phyloP scores from a whole-genome alignment of 2,797 vertebrate genomes.

The Phrynocephalus vlangalii region DNA sequence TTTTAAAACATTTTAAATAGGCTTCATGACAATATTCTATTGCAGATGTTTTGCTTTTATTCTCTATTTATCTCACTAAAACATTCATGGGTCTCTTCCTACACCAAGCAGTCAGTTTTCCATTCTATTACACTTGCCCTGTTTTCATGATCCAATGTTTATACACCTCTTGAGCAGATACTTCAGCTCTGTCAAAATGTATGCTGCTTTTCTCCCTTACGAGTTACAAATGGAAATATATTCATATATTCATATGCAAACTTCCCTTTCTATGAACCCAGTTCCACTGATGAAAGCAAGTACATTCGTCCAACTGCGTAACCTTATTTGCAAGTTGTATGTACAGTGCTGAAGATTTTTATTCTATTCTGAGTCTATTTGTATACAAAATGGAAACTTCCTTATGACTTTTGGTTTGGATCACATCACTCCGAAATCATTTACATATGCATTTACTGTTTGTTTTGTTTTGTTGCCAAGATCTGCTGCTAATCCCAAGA shows the following conservation, averaged over 20 bases:
- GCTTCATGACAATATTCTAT: slow-evolving; percentile 61
- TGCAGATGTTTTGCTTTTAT: slow-evolving; percentile 65
- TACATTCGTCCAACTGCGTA: slow-evolving; percentile 35
- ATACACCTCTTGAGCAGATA: slow-evolving; percentile 47
- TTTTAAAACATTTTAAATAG: slow-evolving; percentile 60
- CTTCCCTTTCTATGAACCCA: slow-evolving; percentile 57
- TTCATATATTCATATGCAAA: slow-evolving; percentile 37
- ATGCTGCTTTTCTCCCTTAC: slow-evolving; percentile 40
- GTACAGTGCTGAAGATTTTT: slow-evolving; percentile 56
- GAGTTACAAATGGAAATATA: slow-evolving; percentile 44
- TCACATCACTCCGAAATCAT: slow-evolving; percentile 66
- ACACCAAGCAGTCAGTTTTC: slow-evolving; percentile 49
- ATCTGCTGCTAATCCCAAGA: slow-evolving; percentile 66
- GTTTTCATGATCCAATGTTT: slow-evolving; percentile 57
- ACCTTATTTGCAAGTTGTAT: slow-evolving; percentile 61
- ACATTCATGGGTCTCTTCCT: slow-evolving; percentile 56
- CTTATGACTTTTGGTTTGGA: slow-evolving; percentile 56
- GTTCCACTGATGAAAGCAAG: slow-evolving; percentile 60
- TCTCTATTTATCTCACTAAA: slow-evolving; percentile 44
- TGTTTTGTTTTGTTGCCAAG: slow-evolving; percentile 39
- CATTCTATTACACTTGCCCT: slow-evolving; percentile 39
- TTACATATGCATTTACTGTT: slow-evolving; percentile 54
- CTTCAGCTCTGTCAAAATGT: slow-evolving; percentile 50
- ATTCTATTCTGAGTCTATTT: slow-evolving; percentile 66
- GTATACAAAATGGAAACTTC: slow-evolving; percentile 68